Evolutionary conservation across 2,888 invertebrate species (phyloP).

Genomic region (Bhutanitis thaidina): DNA sequence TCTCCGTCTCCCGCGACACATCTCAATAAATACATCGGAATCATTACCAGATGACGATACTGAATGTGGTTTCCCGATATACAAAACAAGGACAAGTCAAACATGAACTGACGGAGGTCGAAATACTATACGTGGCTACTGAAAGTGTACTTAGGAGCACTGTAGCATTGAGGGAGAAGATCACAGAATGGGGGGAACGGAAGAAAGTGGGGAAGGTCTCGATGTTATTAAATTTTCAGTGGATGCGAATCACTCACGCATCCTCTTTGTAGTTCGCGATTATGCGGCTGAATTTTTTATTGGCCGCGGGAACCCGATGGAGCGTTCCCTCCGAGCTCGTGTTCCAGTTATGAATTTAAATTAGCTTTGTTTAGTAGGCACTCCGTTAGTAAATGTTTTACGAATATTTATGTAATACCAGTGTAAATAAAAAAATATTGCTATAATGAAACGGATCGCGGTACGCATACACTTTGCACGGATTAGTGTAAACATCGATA

Average conservation of each 20-base stretch:
- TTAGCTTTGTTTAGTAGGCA: not conserved
- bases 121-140: not conserved
- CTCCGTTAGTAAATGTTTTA: not conserved
- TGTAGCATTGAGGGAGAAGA: not conserved
- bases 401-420: not conserved
- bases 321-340: not conserved
- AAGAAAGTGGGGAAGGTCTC: not conserved
- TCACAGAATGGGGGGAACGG: not conserved
- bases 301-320: conserved; percentile 3
- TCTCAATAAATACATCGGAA: not conserved
- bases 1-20: not conserved
- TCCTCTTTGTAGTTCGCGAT: conserved; percentile 7
- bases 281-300: conserved; percentile 14
- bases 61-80: no score
- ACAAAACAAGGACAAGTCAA: not conserved
- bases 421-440: no score
- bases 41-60: no score
- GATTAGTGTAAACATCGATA: no score
- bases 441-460: no score
- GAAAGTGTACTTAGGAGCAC: conserved; percentile 1
- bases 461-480: no score
- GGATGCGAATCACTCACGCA: conserved; percentile 11
- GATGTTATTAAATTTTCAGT: conserved; percentile 12
- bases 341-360: not conserved
- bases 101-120: not conserved